Percentiles rank a stretch among this genome's conserved stretches.
Evolutionary conservation across 2,797 vertebrate species (phyloP).

Genomic region (Myotis myotis): DNA sequence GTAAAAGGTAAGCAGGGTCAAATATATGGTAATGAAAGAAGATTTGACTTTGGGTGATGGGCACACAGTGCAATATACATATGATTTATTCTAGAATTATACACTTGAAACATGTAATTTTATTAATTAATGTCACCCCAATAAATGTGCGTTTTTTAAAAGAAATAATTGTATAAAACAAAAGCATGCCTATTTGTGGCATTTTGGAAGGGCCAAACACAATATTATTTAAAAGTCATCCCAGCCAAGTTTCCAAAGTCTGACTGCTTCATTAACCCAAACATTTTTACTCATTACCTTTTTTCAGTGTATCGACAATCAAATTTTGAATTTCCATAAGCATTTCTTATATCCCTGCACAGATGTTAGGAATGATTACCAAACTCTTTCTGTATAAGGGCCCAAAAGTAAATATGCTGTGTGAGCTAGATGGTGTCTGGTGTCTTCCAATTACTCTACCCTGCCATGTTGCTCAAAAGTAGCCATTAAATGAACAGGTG

Average conservation of each 20-base stretch:
- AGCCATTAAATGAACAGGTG: background rate
- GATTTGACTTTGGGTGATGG: too few species aligned
- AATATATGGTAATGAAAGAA: background rate
- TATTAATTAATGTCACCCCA: background rate
- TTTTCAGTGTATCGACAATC: background rate
- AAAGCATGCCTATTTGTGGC: background rate
- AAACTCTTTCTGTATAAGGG: background rate
- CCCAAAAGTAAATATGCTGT: background rate
- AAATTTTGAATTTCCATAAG: background rate
- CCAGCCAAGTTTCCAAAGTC: background rate
- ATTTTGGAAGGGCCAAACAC: background rate
- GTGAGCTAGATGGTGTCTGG: background rate
- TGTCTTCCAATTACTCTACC: background rate
- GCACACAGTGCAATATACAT: background rate
- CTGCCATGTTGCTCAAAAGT: background rate
- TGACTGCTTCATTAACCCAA: background rate
- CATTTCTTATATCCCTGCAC: background rate
- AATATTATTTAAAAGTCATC: background rate
- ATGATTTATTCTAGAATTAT: background rate
- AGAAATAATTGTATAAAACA: background rate
- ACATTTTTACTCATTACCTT: background rate
- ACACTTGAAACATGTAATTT: background rate
- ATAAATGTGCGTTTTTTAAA: background rate
- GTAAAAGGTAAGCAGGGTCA: background rate
- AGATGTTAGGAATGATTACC: background rate